Base-by-base conservation (phyloP, 1,140 invertebrate species). In the Eumeta japonica region DNA sequence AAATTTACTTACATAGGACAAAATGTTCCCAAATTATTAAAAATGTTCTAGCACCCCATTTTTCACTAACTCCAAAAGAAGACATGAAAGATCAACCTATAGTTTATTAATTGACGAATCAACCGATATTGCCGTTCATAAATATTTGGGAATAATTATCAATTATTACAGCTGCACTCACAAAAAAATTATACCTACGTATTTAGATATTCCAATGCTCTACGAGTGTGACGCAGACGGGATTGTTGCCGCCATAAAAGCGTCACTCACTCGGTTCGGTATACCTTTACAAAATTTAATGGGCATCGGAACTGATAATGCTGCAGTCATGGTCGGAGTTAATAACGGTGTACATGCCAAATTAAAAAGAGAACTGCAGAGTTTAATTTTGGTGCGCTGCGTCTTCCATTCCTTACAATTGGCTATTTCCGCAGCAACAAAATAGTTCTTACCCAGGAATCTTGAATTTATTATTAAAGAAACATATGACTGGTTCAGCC, bases 381-480 rank as follows among this genome's bases (percentile, higher is more conserved):
- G 27, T 18, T 32, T 52, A 20, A 16, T 52, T 44, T 41, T 49
- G 32, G 46, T 52, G 14, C 46, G 46, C 24, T 50, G 47, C 24
- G 10, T 46, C 13, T 49, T 36, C 16, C 45, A 48, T 27, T 52
- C 62, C 2, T 40, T 73, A 9, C 55, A 68, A 50, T 33, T 66
- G 16, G 54, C 62, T n/a, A 43, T 57, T 15, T 33, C 37, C 12
- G 34, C 37, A 11, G 38, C 37, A 3, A 15, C 43, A 15, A 48
- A 39, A n/a, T 11, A 64, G 10, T 43, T 37, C 28, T 32, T 71
- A 20, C 56, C 58, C 9, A 50, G 55, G 14, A 47, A 57, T 52
- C 41, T 72, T 5, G 65, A 74, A 40, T 70, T 59, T 50, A 33
- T 68, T 10, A 52, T 70, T 36, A 47, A 46, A 28, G 58, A 67